Conservation (phyloP, 2,888 invertebrate species). For the Psylliodes chrysocephalus region DNA sequence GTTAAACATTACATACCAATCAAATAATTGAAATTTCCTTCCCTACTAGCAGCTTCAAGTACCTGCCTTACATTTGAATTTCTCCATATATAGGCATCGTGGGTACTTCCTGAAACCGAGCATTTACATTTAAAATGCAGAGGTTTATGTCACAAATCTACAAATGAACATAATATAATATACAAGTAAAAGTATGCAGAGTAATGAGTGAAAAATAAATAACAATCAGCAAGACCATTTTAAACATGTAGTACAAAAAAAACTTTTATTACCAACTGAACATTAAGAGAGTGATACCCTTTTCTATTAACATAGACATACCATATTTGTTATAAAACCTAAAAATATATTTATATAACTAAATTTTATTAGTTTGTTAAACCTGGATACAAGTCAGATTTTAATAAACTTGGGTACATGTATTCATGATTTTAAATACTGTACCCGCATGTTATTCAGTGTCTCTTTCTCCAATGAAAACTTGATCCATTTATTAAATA, state of each 20-base stretch:
- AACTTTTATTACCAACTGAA: slow-evolving; percentile 15
- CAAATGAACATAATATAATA: not conserved
- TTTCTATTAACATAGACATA: slow-evolving; percentile 32
- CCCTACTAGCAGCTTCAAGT: slow-evolving; percentile 4
- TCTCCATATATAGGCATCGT: slow-evolving; percentile 30
- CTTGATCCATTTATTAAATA: slow-evolving; percentile 22
- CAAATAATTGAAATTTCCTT: slow-evolving; percentile 10
- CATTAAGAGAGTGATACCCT: slow-evolving; percentile 33
- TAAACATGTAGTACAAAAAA: not conserved
- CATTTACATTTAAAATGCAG: slow-evolving; percentile 21
- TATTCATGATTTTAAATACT: slow-evolving; percentile 10
- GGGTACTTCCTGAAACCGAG: too few relatives aligned
- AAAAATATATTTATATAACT: not conserved
- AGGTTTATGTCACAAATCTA: slow-evolving; percentile 32
- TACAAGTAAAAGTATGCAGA: not conserved
- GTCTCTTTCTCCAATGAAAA: slow-evolving; percentile 20
- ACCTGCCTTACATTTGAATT: slow-evolving; percentile 13
- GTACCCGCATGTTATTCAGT: not conserved
- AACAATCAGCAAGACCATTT: too few relatives aligned
- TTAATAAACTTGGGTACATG: too few relatives aligned
- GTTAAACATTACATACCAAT: slow-evolving; percentile 14
- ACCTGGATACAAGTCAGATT: too few relatives aligned
- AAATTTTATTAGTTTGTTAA: too few relatives aligned
- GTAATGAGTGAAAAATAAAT: slow-evolving; percentile 1
- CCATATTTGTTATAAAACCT: slow-evolving; percentile 22